A percentile compares a stretch with the other conserved stretches of the same genome.
phyloP scores from a whole-genome alignment of 2,113 vertebrate species.

The Otolemur garnettii region DNA sequence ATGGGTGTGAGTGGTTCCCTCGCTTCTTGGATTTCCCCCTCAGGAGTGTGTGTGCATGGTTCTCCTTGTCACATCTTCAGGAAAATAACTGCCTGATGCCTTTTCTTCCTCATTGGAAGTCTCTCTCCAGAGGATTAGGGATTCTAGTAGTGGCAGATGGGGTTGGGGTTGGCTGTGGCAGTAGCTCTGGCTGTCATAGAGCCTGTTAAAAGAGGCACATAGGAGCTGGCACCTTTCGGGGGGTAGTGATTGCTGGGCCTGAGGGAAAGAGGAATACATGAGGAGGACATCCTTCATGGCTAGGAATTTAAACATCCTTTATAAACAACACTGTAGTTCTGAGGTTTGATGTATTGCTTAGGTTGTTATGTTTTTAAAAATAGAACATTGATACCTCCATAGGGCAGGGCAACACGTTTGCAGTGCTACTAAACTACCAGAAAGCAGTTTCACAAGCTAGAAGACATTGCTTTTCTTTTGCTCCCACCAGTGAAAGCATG shows the following conservation, averaged over 20 bases:
- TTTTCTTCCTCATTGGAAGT: background rate
- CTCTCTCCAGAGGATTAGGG: background rate
- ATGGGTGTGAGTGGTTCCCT: background rate
- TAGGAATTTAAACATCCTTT: background rate
- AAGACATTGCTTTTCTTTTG: background rate
- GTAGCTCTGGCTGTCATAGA: background rate
- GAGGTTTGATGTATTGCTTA: background rate
- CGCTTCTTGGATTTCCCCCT: background rate
- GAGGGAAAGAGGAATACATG: background rate
- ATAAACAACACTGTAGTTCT: background rate
- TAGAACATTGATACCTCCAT: background rate
- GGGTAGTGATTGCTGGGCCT: background rate
- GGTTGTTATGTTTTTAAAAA: background rate
- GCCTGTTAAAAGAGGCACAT: background rate
- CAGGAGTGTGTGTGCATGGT: background rate
- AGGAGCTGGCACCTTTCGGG: background rate
- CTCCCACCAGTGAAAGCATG: background rate
- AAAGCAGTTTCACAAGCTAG: background rate
- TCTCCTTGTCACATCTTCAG: background rate
- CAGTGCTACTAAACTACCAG: background rate
- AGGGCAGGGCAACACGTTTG: background rate
- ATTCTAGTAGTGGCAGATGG: background rate
- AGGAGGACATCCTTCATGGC: background rate
- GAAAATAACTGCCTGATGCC: background rate
- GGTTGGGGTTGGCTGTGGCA: background rate